A percentile compares a stretch with the other conserved stretches of the same genome.
These are phyloP conservation scores for Patella pellucida DNA, from an alignment of 2,888 invertebrate species.

Conservation along the genomic window DNA sequence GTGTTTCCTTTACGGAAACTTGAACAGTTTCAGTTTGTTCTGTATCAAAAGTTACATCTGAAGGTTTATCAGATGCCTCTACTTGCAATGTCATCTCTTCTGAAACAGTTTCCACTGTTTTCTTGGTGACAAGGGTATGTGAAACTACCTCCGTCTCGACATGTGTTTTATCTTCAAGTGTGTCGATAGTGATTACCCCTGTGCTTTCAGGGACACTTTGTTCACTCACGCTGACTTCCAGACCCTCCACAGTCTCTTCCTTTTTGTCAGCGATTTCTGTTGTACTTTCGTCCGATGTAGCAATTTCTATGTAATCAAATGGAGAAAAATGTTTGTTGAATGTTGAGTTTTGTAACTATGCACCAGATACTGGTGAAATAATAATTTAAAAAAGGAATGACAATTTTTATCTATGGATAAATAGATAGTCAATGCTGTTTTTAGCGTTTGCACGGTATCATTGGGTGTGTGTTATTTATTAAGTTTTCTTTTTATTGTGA, in stretches of 20 bases:
- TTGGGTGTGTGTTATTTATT: too few relatives aligned
- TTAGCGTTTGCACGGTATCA: too few relatives aligned
- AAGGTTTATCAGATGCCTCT: slow-evolving; percentile 1
- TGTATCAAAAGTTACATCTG: slow-evolving; percentile 1
- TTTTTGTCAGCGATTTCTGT: slow-evolving; percentile 22
- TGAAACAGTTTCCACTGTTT: slow-evolving; percentile 32
- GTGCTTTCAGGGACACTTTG: slow-evolving; percentile 48
- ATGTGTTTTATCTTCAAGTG: slow-evolving; percentile 47
- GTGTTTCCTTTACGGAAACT: background rate
- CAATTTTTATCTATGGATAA: too few relatives aligned
- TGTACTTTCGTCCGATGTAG: slow-evolving; percentile 22
- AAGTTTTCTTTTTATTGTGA: too few relatives aligned
- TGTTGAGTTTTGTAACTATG: too few relatives aligned
- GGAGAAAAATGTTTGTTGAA: too few relatives aligned
- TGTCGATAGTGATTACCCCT: slow-evolving; percentile 54
- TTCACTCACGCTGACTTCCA: slow-evolving; percentile 50
- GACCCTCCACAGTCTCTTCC: slow-evolving; percentile 54
- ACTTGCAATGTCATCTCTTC: slow-evolving; percentile 30
- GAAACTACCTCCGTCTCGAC: slow-evolving; percentile 62
- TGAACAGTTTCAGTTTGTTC: background rate
- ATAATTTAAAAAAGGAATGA: too few relatives aligned
- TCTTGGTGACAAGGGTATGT: slow-evolving; percentile 54
- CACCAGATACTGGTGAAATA: too few relatives aligned
- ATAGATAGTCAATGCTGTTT: too few relatives aligned
- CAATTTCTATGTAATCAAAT: slow-evolving; percentile 19